These are phyloP conservation scores for Mustelus asterias DNA, from an alignment of 2,113 vertebrate genomes.

Conservation along the genomic window DNA sequence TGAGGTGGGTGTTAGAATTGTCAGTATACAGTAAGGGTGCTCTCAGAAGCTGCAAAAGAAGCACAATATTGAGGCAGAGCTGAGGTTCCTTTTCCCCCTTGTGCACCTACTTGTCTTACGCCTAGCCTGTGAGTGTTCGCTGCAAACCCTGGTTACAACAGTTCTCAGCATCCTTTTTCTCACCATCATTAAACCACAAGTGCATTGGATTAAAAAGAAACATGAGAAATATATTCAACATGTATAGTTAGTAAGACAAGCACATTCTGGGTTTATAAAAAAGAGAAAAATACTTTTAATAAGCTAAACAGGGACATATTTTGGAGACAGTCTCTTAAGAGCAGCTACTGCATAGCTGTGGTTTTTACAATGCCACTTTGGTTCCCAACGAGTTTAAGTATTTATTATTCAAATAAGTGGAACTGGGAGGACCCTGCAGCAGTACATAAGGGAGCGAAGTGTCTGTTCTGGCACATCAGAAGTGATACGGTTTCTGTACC, in stretches of 20 bases:
- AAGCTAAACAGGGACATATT: background rate
- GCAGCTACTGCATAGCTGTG: background rate
- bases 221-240: background rate
- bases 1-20: background rate
- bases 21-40: background rate
- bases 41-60: background rate
- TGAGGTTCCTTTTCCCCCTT: background rate
- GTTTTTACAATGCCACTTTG: background rate
- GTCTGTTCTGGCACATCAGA: background rate
- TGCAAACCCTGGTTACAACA: background rate
- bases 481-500: background rate
- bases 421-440: background rate
- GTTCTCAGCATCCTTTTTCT: background rate
- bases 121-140: background rate
- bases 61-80: background rate
- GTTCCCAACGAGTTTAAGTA: constrained; percentile 11
- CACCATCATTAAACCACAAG: background rate
- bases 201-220: background rate
- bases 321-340: background rate
- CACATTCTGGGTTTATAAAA: background rate
- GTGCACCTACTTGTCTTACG: background rate
- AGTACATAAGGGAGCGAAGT: background rate
- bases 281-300: background rate
- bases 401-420: constrained; percentile 24
- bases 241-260: background rate